These are phyloP conservation scores for Ciconia nigra DNA, from an alignment of 2,797 vertebrate species.

Conservation along the genomic window DNA sequence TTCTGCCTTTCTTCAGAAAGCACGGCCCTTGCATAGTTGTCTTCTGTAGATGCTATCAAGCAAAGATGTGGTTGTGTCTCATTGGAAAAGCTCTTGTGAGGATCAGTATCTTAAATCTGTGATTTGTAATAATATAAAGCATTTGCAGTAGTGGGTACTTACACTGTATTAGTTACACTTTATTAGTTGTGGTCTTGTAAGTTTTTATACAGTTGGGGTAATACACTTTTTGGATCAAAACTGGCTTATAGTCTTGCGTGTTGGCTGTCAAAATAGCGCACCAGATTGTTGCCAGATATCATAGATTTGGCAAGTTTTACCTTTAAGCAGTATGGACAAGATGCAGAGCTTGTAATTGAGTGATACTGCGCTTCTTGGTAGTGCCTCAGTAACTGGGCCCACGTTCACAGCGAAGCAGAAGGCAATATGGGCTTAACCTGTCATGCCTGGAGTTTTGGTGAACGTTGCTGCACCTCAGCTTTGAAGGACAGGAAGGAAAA, in stretches of 20 bases:
- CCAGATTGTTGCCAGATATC: accelerated
- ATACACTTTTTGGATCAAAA: background rate
- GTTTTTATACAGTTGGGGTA: background rate
- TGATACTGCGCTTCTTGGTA: accelerated
- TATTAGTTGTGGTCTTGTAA: background rate
- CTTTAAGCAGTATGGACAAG: background rate
- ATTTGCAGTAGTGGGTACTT: background rate
- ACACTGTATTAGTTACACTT: background rate
- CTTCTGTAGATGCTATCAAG: background rate
- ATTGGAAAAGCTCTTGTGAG: background rate
- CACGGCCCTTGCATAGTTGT: accelerated
- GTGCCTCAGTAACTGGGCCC: background rate
- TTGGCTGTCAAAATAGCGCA: background rate
- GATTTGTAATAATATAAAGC: background rate
- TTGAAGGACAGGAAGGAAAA: background rate
- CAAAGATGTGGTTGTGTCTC: background rate
- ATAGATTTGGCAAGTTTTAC: background rate
- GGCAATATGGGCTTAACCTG: background rate
- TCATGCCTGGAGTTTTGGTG: background rate
- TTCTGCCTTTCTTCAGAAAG: background rate
- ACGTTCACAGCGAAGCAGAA: background rate
- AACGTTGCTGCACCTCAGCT: accelerated
- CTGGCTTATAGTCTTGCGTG: background rate
- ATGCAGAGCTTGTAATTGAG: background rate
- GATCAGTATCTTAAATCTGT: background rate